phyloP scores from a whole-genome alignment of 2,113 vertebrate genomes.

The Mus pahari region DNA sequence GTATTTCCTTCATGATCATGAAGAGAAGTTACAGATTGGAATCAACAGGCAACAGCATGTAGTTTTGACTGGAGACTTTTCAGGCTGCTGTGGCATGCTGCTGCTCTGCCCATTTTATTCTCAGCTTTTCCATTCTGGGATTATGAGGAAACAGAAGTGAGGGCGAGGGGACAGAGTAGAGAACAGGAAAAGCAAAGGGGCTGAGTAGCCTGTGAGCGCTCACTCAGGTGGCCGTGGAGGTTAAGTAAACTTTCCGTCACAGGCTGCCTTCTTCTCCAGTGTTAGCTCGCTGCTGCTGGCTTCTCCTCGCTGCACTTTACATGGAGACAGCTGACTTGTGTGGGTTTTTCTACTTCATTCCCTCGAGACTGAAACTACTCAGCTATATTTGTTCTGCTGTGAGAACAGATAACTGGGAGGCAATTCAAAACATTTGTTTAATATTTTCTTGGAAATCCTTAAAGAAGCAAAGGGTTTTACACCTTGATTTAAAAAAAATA shows the following conservation, averaged over 20 bases:
- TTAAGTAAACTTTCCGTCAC: slow-evolving; percentile 34
- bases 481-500: neutral
- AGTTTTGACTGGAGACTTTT: slow-evolving; percentile 12
- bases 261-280: neutral
- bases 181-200: neutral
- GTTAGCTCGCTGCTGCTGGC: neutral
- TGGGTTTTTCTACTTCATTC: slow-evolving; percentile 54
- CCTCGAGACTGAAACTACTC: slow-evolving; percentile 57
- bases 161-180: neutral
- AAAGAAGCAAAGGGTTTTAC: slow-evolving; percentile 50
- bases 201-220: neutral
- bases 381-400: slow-evolving; percentile 65
- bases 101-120: slow-evolving; percentile 22
- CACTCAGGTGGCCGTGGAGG: neutral
- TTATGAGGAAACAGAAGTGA: slow-evolving; percentile 49
- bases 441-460: slow-evolving; percentile 63
- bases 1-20: slow-evolving; percentile 2
- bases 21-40: slow-evolving; percentile 4
- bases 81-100: slow-evolving; percentile 31
- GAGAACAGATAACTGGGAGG: slow-evolving; percentile 57
- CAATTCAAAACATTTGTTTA: slow-evolving; percentile 71
- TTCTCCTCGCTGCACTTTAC: slow-evolving; percentile 8
- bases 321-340: neutral
- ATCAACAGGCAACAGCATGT: neutral
- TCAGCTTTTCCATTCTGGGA: slow-evolving; percentile 34